These are phyloP conservation scores for Ochotona curzoniae DNA, from an alignment of 2,113 vertebrate genomes.

Conservation along the genomic window DNA sequence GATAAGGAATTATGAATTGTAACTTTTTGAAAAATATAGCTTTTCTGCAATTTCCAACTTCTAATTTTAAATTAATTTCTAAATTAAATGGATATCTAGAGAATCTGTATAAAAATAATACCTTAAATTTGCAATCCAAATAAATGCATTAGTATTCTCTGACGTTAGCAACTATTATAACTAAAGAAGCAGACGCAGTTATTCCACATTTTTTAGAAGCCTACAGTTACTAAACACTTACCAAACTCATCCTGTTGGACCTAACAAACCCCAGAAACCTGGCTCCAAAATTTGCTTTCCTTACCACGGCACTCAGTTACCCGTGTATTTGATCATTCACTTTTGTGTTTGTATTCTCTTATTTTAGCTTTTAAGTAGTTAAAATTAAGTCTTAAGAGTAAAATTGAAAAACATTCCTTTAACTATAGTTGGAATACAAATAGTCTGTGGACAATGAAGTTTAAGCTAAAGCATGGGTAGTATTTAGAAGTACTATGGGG, in stretches of 20 bases:
- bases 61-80: background rate
- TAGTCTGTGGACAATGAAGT: background rate
- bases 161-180: background rate
- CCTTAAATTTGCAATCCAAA: background rate
- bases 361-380: constrained; percentile 44
- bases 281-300: background rate
- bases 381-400: constrained; percentile 8
- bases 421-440: constrained; percentile 35
- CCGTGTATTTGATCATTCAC: background rate
- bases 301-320: background rate
- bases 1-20: constrained; percentile 8
- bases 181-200: background rate
- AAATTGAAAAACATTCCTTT: constrained; percentile 12
- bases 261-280: background rate
- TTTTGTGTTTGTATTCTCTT: background rate
- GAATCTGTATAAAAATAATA: background rate
- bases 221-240: background rate
- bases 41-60: background rate
- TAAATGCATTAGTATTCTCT: background rate
- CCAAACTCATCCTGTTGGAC: background rate
- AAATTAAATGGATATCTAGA: background rate
- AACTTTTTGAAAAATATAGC: background rate
- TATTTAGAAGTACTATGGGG: background rate
- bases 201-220: background rate
- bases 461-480: background rate